phyloP scores from a whole-genome alignment of 2,113 vertebrate species.

The Muscicapa adusta region DNA sequence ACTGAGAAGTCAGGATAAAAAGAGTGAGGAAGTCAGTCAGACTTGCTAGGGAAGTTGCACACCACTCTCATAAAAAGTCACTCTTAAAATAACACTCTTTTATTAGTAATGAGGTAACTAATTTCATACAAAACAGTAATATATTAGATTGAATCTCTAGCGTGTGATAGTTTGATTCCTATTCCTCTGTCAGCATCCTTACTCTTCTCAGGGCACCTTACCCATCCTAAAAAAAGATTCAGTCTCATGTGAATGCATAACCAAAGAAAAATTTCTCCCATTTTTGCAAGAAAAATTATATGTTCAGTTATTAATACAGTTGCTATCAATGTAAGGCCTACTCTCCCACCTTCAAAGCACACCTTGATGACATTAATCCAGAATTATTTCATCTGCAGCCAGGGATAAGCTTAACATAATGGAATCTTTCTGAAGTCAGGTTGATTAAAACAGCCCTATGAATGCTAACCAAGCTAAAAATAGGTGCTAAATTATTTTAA shows the following conservation, averaged over 20 bases:
- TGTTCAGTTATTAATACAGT: background rate
- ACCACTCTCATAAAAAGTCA: background rate
- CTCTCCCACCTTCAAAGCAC: slow-evolving; percentile 12
- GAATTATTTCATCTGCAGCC: slow-evolving; percentile 16
- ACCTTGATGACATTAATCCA: slow-evolving; percentile 35
- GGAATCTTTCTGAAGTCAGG: background rate
- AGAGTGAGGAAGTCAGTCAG: background rate
- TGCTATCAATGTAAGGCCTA: background rate
- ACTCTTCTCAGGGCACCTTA: background rate
- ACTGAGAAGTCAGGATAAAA: background rate
- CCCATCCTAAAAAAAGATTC: background rate
- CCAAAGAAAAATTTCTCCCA: background rate
- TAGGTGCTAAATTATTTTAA: slow-evolving; percentile 40
- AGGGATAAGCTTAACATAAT: slow-evolving; percentile 9
- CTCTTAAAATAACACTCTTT: background rate
- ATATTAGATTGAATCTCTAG: background rate
- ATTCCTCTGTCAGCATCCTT: background rate
- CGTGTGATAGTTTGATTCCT: background rate
- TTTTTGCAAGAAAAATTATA: background rate
- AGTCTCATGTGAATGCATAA: background rate
- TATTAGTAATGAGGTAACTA: background rate
- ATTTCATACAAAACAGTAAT: background rate
- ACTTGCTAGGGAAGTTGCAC: background rate
- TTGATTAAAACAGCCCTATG: slow-evolving; percentile 22
- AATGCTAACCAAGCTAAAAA: slow-evolving; percentile 29